phyloP scores from a whole-genome alignment of 2,797 vertebrate genomes.

The Enteromius thamalakanensis region DNA sequence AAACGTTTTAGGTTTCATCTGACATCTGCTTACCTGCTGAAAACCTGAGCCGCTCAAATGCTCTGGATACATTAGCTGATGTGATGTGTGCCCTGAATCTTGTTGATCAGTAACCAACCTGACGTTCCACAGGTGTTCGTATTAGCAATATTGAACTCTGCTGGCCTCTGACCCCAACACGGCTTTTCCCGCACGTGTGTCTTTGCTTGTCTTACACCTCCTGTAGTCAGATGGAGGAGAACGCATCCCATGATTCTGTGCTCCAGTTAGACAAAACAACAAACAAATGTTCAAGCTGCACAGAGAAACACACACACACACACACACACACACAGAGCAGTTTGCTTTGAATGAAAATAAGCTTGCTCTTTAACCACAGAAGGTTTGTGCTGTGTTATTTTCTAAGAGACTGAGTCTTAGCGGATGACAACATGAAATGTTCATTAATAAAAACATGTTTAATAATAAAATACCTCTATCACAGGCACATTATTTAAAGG shows the following conservation, averaged over 20 bases:
- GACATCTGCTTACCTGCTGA: conserved; percentile 19
- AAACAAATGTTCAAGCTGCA: conserved; percentile 38
- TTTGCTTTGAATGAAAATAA: not conserved
- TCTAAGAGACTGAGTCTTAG: not conserved
- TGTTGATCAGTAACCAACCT: not conserved
- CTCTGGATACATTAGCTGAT: not conserved
- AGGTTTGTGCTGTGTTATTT: not conserved
- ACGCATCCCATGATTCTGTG: conserved; percentile 38
- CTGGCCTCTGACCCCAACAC: not conserved
- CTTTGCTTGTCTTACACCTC: conserved; percentile 13
- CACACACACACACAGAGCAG: not conserved
- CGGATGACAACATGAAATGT: not conserved
- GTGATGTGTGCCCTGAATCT: not conserved
- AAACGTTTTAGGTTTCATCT: not conserved
- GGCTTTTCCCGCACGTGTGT: not conserved
- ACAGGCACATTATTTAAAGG: not conserved
- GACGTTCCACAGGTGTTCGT: not conserved
- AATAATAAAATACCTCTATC: not conserved
- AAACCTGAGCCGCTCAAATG: not conserved
- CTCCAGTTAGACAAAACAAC: conserved; percentile 52
- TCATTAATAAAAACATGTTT: conserved; percentile 20
- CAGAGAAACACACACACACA: too few species aligned
- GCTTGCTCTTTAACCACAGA: not conserved
- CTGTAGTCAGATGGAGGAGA: conserved; percentile 16
- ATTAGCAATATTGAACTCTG: not conserved